These are phyloP conservation scores for Bungarus multicinctus DNA, from an alignment of 2,113 vertebrate genomes.

Conservation along the genomic window DNA sequence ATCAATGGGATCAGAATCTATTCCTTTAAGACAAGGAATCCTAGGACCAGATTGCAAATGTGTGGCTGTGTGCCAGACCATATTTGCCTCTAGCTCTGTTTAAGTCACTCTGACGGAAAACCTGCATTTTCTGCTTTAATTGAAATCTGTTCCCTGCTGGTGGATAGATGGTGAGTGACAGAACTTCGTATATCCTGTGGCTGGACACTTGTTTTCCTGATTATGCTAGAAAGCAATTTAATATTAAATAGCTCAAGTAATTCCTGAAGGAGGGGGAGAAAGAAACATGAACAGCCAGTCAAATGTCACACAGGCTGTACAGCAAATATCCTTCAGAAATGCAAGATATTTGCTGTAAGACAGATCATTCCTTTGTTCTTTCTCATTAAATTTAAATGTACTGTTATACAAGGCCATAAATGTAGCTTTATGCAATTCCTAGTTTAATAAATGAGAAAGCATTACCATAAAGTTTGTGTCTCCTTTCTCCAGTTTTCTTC, in stretches of 20 bases:
- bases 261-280: neutral
- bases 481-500: neutral
- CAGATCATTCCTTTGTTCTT: neutral
- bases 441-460: neutral
- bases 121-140: constrained; percentile 22
- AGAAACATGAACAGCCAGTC: neutral
- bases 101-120: constrained; percentile 23
- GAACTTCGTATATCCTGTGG: neutral
- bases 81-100: neutral
- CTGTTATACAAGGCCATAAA: neutral
- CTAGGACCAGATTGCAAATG: neutral
- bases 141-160: constrained; percentile 17
- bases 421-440: neutral
- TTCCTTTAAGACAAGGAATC: neutral
- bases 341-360: neutral
- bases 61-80: neutral
- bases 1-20: neutral
- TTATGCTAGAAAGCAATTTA: neutral
- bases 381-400: neutral
- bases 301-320: neutral
- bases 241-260: constrained; percentile 15
- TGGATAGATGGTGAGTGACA: constrained; percentile 6
- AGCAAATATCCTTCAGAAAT: neutral
- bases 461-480: neutral
- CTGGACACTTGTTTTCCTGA: constrained; percentile 25